Percentiles rank a stretch among this genome's conserved stretches.
These are phyloP conservation scores for Okapia johnstoni DNA, from an alignment of 2,113 vertebrate genomes.

Conservation along the genomic window DNA sequence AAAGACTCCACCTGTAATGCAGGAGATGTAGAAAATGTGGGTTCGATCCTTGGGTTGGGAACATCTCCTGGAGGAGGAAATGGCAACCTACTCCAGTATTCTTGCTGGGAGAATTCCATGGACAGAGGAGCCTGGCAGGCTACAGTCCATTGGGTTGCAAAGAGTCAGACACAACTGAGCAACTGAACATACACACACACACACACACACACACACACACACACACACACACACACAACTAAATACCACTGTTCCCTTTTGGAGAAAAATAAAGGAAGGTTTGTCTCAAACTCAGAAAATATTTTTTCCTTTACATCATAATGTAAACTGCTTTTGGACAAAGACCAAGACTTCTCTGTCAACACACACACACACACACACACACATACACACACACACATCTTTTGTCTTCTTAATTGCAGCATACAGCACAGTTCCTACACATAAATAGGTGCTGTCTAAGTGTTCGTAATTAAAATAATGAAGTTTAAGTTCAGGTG, in stretches of 20 bases:
- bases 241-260: background rate
- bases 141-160: background rate
- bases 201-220: background rate
- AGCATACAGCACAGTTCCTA: background rate
- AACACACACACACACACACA: background rate
- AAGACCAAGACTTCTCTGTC: background rate
- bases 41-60: background rate
- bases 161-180: rapidly evolving
- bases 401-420: background rate
- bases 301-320: background rate
- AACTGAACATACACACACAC: background rate
- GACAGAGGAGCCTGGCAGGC: background rate
- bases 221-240: background rate
- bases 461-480: background rate
- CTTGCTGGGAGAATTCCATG: background rate
- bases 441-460: background rate
- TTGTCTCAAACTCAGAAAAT: background rate
- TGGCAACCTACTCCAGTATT: background rate
- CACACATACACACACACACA: rapidly evolving
- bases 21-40: background rate
- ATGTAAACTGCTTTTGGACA: background rate
- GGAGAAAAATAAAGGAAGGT: background rate
- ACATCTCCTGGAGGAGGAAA: background rate
- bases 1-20: background rate
- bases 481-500: background rate